A percentile compares a stretch with the other conserved stretches of the same genome.
These are phyloP conservation scores for Cheilosia impressa DNA, from an alignment of 2,888 invertebrate species.

Conservation along the genomic window DNA sequence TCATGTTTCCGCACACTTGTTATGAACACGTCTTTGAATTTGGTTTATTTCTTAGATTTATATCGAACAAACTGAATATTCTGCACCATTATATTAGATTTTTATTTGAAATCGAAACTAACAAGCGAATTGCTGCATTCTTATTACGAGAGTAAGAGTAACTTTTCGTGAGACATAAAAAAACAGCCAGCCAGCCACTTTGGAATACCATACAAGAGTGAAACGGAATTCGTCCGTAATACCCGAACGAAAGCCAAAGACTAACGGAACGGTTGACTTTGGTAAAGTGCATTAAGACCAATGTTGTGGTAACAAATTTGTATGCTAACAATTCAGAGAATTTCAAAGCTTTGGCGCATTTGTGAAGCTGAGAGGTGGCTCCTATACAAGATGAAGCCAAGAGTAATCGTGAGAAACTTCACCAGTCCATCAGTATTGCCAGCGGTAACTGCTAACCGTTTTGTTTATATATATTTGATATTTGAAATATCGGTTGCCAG, in stretches of 20 bases:
- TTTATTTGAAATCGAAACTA: slow-evolving; percentile 26
- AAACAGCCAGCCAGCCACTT: slow-evolving; percentile 50
- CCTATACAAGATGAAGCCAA: slow-evolving; percentile 25
- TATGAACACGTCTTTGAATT: slow-evolving; percentile 9
- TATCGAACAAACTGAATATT: slow-evolving; percentile 7
- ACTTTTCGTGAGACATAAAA: slow-evolving; percentile 32
- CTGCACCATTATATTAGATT: slow-evolving; percentile 8
- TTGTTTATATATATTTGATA: not conserved
- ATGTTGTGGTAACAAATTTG: slow-evolving; percentile 53
- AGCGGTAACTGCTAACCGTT: not conserved
- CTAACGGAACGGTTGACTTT: slow-evolving; percentile 45
- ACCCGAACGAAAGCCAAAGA: slow-evolving; percentile 49
- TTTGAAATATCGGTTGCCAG: too few species aligned
- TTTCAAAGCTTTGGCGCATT: slow-evolving; percentile 54
- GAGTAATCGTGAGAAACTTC: slow-evolving; percentile 35
- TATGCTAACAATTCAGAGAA: slow-evolving; percentile 43
- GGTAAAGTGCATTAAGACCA: slow-evolving; percentile 49
- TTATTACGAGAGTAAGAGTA: slow-evolving; percentile 37
- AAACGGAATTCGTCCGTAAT: slow-evolving; percentile 50
- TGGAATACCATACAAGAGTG: slow-evolving; percentile 55
- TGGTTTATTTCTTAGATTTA: slow-evolving; percentile 25
- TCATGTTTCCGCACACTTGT: slow-evolving; percentile 17
- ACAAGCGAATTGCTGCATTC: slow-evolving; percentile 40
- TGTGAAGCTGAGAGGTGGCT: slow-evolving; percentile 40
- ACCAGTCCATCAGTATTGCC: slow-evolving; percentile 42